phyloP scores from a whole-genome alignment of 2,888 invertebrate species.

The Chydorus sphaericus region DNA sequence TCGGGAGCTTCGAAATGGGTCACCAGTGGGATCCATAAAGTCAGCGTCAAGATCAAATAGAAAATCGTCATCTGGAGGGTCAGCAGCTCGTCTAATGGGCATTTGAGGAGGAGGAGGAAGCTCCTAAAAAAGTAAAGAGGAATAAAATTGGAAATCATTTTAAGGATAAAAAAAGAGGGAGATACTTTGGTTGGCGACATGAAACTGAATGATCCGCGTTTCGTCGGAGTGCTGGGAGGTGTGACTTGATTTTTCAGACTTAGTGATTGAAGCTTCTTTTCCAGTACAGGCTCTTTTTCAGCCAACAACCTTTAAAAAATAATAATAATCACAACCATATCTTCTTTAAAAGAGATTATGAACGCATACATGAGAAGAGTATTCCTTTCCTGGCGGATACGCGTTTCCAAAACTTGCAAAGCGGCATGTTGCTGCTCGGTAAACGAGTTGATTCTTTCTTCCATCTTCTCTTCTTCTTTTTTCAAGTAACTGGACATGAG shows the following conservation, averaged over 20 bases:
- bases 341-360: not conserved
- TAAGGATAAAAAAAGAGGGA: too few species aligned
- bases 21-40: not conserved
- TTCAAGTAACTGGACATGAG: constrained; percentile 51
- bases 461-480: constrained; percentile 50
- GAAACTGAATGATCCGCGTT: not conserved
- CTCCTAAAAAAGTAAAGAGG: too few species aligned
- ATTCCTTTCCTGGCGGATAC: not conserved
- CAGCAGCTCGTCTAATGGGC: too few species aligned
- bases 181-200: constrained; percentile 1
- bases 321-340: not conserved
- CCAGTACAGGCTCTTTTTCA: not conserved
- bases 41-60: not conserved
- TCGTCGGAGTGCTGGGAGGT: not conserved
- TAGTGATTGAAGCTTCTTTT: not conserved
- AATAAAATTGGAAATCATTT: too few species aligned
- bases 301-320: not conserved
- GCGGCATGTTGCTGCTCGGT: constrained; percentile 49
- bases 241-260: not conserved
- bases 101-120: too few species aligned
- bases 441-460: constrained; percentile 58
- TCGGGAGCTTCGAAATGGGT: not conserved
- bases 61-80: not conserved
- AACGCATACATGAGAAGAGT: not conserved
- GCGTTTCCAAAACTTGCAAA: constrained; percentile 2